phyloP scores from a whole-genome alignment of 2,888 invertebrate genomes.

The Agrotis segetum region DNA sequence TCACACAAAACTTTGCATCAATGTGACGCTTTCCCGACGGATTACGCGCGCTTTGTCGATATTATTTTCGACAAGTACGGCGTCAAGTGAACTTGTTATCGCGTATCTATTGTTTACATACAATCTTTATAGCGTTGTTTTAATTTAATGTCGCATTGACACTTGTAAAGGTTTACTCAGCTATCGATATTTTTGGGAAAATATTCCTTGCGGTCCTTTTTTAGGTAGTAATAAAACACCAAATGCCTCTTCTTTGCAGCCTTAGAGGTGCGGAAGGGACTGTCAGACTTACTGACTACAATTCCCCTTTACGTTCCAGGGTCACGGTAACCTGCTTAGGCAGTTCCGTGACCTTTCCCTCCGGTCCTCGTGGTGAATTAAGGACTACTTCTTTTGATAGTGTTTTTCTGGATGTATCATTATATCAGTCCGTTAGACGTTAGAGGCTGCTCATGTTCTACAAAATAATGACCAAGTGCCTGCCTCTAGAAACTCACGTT shows the following conservation, averaged over 20 bases:
- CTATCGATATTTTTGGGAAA: neutral
- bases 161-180: neutral
- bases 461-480: neutral
- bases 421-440: too few relatives aligned
- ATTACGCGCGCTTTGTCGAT: constrained; percentile 26
- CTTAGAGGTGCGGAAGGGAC: too few relatives aligned
- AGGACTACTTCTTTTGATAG: too few relatives aligned
- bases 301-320: too few relatives aligned
- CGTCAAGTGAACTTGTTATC: constrained; percentile 17
- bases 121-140: constrained; percentile 5
- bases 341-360: too few relatives aligned
- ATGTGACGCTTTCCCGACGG: too few relatives aligned
- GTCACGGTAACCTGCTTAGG: too few relatives aligned
- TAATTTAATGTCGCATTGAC: constrained; percentile 8
- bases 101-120: constrained; percentile 18
- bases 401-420: too few relatives aligned
- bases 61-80: constrained; percentile 21
- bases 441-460: neutral
- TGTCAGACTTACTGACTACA: too few relatives aligned
- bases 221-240: too few relatives aligned
- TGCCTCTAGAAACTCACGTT: neutral
- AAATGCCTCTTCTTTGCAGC: too few relatives aligned
- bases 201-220: too few relatives aligned
- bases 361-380: neutral
- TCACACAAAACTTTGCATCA: constrained; percentile 7